Evolutionary conservation across 1,140 invertebrate species (phyloP), one percentile per base, ranked within the genome.

Genomic region (Drosophila ananassae): DNA sequence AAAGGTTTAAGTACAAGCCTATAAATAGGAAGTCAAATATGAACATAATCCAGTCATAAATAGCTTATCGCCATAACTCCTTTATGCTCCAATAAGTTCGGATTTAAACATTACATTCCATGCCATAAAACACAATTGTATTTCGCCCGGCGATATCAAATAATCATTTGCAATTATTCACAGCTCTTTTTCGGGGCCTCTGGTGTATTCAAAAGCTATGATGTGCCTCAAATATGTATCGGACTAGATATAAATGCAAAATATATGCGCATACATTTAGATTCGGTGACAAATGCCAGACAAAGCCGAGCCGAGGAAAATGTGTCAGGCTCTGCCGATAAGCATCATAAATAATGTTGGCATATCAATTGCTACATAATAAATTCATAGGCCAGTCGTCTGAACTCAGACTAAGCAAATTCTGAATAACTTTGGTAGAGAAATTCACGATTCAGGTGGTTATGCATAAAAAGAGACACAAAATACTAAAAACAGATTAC

Each of bases 291-390:
- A 82, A 81, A 67, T 53, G 48, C 58, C 62, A 69, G 63, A 82
- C 74, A 51, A 64, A 47, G 39, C n/a, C 22, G 46, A 30, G 10
- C 37, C 8, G 1, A 51, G 50, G 44, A 9, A 32, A 44, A 60
- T 72, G 58, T 59, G 73, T 67, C 80, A 54, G 61, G 30, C 56
- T 69, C 44, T 28, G 44, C 46, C 59, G 63, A 71, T 79, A 67
- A 56, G 63, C 37, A 71, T 79, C 79, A 83, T 82, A 83, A 83
- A 82, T 82, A 83, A 83, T 75, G 72, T 41, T 32, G 71, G 64
- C 64, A 76, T 79, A 83, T 83, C 79, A 67, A 75, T 75, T 57
- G 46, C 57, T 51, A 50, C 46, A 58, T 67, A 71, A 83, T 75
- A 83, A 83, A 83, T 83, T 83, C 76, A 79, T 79, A 83, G 79